phyloP scores from a whole-genome alignment of 2,888 invertebrate species.

The Drosophila mayaguana region DNA sequence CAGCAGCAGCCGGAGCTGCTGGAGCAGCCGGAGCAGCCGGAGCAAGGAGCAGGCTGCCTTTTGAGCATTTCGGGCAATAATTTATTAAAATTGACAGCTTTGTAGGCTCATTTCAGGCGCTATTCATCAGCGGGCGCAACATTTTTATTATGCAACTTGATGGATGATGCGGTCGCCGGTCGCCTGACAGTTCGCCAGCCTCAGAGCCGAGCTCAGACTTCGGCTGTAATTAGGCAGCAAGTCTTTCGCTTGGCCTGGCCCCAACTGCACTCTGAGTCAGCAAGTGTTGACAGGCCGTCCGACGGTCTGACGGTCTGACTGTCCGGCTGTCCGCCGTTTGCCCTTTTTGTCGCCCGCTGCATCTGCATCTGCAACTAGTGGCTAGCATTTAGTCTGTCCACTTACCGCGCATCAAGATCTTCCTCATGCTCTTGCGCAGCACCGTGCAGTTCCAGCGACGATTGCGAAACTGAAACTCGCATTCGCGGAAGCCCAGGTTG shows the following conservation, averaged over 20 bases:
- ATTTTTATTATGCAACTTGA: conserved; percentile 84
- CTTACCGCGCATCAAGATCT: conserved; percentile 94
- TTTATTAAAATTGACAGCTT: conserved; percentile 84
- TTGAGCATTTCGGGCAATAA: conserved; percentile 74
- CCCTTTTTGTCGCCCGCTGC: conserved; percentile 30
- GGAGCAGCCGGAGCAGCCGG: background rate
- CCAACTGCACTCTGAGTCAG: conserved; percentile 54
- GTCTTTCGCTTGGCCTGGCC: conserved; percentile 31
- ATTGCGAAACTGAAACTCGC: conserved; percentile 94
- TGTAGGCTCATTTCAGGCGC: conserved; percentile 84
- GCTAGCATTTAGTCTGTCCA: conserved; percentile 26
- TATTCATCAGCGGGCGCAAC: conserved; percentile 82
- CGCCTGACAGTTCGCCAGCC: conserved; percentile 59
- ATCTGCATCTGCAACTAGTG: conserved; percentile 17
- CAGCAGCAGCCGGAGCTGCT: conserved; percentile 22
- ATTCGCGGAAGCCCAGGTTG: conserved; percentile 92
- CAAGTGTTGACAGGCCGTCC: conserved; percentile 69
- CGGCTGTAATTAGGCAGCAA: conserved; percentile 74
- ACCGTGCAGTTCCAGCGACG: conserved; percentile 96
- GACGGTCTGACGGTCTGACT: conserved; percentile 29
- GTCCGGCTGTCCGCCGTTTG: conserved; percentile 60
- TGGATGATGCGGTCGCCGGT: conserved; percentile 82
- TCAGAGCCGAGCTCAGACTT: conserved; percentile 29
- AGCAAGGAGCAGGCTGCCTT: conserved; percentile 25
- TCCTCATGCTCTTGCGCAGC: conserved; percentile 88